phyloP scores from a whole-genome alignment of 2,797 vertebrate genomes.

The Novumbra hubbsi region DNA sequence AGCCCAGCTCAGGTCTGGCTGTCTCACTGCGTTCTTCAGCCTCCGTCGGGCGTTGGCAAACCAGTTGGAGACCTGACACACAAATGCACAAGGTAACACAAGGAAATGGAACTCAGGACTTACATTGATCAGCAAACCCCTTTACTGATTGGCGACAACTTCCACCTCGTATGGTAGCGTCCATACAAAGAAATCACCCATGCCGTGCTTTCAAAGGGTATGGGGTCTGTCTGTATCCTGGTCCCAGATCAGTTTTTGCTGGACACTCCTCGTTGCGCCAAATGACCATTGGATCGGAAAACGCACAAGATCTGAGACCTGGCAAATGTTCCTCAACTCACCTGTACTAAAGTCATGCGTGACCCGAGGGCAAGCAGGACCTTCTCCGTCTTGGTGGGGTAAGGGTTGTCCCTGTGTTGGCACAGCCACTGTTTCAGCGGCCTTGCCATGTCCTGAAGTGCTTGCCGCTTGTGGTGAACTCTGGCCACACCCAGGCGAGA shows the following conservation, averaged over 20 bases:
- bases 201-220: too few species aligned
- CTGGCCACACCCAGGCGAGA: constrained; percentile 57
- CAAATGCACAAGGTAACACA: neutral
- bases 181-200: too few species aligned
- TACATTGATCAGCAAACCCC: neutral
- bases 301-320: constrained; percentile 46
- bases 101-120: constrained; percentile 2
- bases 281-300: too few species aligned
- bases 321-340: constrained; percentile 38
- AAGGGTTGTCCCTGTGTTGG: constrained; percentile 97
- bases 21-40: constrained; percentile 97
- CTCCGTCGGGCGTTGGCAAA: constrained; percentile 96
- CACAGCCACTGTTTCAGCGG: constrained; percentile 98
- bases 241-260: too few species aligned
- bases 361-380: constrained; percentile 95
- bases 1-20: constrained; percentile 98
- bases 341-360: constrained; percentile 98
- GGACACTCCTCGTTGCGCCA: too few species aligned
- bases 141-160: neutral
- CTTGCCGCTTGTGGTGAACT: constrained; percentile 93
- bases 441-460: constrained; percentile 98
- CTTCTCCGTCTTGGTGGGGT: constrained; percentile 98
- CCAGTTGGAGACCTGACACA: constrained; percentile 94
- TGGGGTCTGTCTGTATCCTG: too few species aligned
- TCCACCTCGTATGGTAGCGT: neutral